Evolutionary conservation across 2,113 vertebrate species (phyloP).

Genomic region (Python bivittatus): DNA sequence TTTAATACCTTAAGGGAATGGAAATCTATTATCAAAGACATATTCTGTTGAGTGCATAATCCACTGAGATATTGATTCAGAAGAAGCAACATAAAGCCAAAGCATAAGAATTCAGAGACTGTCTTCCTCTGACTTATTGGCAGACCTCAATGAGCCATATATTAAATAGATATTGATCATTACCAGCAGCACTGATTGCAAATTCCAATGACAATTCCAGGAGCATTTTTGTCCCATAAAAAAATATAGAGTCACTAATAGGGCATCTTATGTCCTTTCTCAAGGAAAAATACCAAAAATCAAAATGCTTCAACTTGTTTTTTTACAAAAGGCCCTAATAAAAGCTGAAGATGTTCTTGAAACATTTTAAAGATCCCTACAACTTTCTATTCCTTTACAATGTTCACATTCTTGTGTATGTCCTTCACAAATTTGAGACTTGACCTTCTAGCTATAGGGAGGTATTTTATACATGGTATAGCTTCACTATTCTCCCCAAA

Average conservation of each 20-base stretch:
- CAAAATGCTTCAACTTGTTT: constrained; percentile 44
- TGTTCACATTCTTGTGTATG: not conserved
- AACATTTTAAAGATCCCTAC: constrained; percentile 16
- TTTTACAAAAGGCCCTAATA: constrained; percentile 19
- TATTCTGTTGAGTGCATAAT: constrained; percentile 16
- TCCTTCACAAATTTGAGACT: not conserved
- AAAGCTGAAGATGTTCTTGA: constrained; percentile 34
- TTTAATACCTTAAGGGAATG: not conserved
- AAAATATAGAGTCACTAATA: constrained; percentile 15
- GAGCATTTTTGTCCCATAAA: constrained; percentile 16
- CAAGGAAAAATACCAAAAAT: constrained; percentile 40
- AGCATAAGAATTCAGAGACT: constrained; percentile 29
- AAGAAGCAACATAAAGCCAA: not conserved
- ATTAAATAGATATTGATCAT: constrained; percentile 35
- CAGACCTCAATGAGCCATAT: constrained; percentile 1
- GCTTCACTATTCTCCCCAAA: too few relatives aligned
- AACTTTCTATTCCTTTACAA: constrained; percentile 3
- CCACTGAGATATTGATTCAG: constrained; percentile 10
- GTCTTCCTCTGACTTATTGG: constrained; percentile 21
- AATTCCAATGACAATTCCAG: constrained; percentile 26
- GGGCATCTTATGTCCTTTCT: constrained; percentile 35
- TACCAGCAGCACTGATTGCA: constrained; percentile 11
- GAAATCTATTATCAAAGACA: constrained; percentile 1
- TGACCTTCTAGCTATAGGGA: not conserved
- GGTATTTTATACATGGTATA: too few relatives aligned